These are phyloP conservation scores for Somateria mollissima DNA, from an alignment of 2,797 vertebrate genomes.

Conservation along the genomic window DNA sequence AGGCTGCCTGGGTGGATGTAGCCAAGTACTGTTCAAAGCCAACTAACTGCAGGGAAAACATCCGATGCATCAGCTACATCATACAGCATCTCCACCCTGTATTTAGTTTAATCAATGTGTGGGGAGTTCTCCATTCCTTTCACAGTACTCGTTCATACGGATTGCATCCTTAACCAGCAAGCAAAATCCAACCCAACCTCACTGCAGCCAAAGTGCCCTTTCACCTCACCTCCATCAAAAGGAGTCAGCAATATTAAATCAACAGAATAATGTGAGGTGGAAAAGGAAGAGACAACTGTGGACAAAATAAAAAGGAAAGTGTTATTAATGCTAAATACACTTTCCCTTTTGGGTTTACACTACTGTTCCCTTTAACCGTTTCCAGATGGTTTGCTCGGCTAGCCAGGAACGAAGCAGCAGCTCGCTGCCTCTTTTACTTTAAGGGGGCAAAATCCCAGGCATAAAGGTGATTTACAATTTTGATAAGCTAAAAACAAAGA, in stretches of 20 bases:
- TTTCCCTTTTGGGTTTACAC: conserved; percentile 73
- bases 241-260: conserved; percentile 51
- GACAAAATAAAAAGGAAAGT: conserved; percentile 67
- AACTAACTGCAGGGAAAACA: background rate
- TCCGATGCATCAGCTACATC: background rate
- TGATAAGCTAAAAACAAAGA: conserved; percentile 49
- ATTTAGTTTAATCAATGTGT: fast-evolving
- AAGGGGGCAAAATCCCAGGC: conserved; percentile 30
- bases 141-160: background rate
- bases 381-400: conserved; percentile 74
- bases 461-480: conserved; percentile 29
- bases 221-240: background rate
- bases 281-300: conserved; percentile 66
- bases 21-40: background rate
- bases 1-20: fast-evolving
- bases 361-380: conserved; percentile 66
- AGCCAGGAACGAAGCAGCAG: conserved; percentile 48
- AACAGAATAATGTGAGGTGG: conserved; percentile 35
- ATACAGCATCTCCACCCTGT: background rate
- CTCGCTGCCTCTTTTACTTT: conserved; percentile 11
- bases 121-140: background rate
- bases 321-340: conserved; percentile 75
- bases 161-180: background rate
- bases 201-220: background rate
- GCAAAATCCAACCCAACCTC: background rate